Conservation (phyloP, 1,140 invertebrate genomes). For the Drosophila bipectinata region DNA sequence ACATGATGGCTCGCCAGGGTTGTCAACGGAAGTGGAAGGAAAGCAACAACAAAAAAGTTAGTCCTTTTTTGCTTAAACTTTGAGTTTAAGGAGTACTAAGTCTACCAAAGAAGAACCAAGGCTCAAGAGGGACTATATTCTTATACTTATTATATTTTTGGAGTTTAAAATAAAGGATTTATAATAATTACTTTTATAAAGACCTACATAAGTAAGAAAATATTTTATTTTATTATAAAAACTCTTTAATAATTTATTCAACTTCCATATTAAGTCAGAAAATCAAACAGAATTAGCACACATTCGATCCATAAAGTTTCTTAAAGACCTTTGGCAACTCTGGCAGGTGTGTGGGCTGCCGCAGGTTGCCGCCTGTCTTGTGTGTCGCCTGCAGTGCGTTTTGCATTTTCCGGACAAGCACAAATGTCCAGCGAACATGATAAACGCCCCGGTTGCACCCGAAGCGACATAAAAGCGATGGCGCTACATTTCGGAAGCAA, state of each 20-base stretch:
- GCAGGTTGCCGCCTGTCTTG: slow-evolving; percentile 17
- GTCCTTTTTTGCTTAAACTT: no score
- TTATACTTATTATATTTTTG: neutral
- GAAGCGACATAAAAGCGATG: slow-evolving; percentile 56
- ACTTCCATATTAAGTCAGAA: no score
- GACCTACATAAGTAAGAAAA: no score
- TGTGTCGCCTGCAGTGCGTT: slow-evolving; percentile 32
- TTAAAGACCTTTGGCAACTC: slow-evolving; percentile 20
- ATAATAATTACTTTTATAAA: no score
- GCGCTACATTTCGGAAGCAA: slow-evolving; percentile 27
- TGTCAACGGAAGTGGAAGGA: neutral
- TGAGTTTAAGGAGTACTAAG: no score
- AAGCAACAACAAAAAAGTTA: no score
- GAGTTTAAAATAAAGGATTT: no score
- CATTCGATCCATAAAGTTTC: neutral
- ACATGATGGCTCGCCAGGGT: slow-evolving; percentile 35
- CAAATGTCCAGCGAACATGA: slow-evolving; percentile 57
- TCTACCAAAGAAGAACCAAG: no score
- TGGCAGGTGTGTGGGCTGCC: slow-evolving; percentile 15
- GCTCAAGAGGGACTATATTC: neutral
- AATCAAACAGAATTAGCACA: no score
- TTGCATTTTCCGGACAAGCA: slow-evolving; percentile 37
- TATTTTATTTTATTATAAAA: no score
- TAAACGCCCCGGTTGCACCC: slow-evolving; percentile 57
- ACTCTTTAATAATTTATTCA: no score